Percentiles rank a stretch among this genome's conserved stretches.
Conservation (phyloP, 2,113 vertebrate species). For the Eira barbara region DNA sequence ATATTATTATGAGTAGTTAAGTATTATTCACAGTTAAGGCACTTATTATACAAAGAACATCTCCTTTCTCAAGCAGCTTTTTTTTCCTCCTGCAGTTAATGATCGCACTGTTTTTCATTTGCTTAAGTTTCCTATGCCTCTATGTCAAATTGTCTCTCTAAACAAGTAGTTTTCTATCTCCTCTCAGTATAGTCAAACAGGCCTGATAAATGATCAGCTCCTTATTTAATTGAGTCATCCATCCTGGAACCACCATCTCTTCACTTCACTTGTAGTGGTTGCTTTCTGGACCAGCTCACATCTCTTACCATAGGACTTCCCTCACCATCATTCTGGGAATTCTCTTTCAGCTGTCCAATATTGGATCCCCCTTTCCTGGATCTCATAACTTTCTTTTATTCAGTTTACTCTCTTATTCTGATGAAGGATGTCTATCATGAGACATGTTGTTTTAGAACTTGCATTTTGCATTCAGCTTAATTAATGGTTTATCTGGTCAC, state of each 20-base stretch:
- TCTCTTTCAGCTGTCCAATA: background rate
- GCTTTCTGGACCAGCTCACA: background rate
- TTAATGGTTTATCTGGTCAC: background rate
- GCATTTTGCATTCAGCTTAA: background rate
- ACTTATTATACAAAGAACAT: background rate
- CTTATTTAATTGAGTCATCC: background rate
- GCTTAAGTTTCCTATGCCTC: background rate
- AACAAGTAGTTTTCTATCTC: background rate
- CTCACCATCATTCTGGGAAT: background rate
- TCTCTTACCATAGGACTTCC: background rate
- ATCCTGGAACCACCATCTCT: too few species aligned
- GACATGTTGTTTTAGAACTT: background rate
- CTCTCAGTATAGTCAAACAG: background rate
- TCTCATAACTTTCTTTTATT: background rate
- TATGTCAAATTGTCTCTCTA: background rate
- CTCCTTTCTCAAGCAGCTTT: background rate
- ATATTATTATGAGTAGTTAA: background rate
- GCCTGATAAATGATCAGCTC: background rate
- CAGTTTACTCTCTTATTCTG: background rate
- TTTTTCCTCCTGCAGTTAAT: background rate
- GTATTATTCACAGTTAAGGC: background rate
- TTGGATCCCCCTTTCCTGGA: background rate
- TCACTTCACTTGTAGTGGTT: background rate
- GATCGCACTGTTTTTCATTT: background rate
- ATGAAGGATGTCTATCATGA: background rate